Base-by-base conservation (phyloP, 1,140 invertebrate genomes). In the Neodiprion fabricii region DNA sequence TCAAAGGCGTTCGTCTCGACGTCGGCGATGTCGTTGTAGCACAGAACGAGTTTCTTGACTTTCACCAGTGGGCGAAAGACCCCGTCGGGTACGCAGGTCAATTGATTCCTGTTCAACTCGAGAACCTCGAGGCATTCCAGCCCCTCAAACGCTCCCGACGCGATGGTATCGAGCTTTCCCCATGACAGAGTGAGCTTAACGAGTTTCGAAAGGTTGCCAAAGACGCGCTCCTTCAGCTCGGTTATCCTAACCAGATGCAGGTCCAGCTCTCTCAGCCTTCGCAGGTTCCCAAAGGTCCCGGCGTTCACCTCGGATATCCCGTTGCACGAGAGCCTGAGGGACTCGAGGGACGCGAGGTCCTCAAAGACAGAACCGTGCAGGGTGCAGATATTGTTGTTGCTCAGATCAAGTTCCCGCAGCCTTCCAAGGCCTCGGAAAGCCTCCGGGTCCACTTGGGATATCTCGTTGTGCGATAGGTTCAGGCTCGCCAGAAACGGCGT, bases 41-140 rank as follows among this genome's bases (percentile, higher is more conserved):
- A 76, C 21, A 85, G 71, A 74, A 82, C 79, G 8, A 85, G 72
- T 23, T 76, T 72, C 49, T 73, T 79, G 48, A 85, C 72, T 10
- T 17, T 48, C 21, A 49, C 68, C n/a, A 82, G 14, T 17, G 79
- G 68, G 40, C 78, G 78, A 72, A 85, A 85, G 7, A 79, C 48
- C 2, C 83, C 83, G 23, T 82, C 73, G 17, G 83, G 81, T 11
- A 85, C 21, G 48, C 75, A 73, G 72, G 83, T 84, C 48, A 85
- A 67, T 8, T 75, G 53, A 67, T 85, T 85, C 9, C 74, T 73
- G 17, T 78, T 65, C 53, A 85, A 73, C 70, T 84, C 75, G 68
- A 85, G 80, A 23, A 79, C 72, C 75, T 85, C 84, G 17, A 85
- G 49, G 21, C 70, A 76, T 1, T 78, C 71, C 5, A 85, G 61